Conservation (phyloP, 2,888 invertebrate genomes). For the Pomacea canaliculata region DNA sequence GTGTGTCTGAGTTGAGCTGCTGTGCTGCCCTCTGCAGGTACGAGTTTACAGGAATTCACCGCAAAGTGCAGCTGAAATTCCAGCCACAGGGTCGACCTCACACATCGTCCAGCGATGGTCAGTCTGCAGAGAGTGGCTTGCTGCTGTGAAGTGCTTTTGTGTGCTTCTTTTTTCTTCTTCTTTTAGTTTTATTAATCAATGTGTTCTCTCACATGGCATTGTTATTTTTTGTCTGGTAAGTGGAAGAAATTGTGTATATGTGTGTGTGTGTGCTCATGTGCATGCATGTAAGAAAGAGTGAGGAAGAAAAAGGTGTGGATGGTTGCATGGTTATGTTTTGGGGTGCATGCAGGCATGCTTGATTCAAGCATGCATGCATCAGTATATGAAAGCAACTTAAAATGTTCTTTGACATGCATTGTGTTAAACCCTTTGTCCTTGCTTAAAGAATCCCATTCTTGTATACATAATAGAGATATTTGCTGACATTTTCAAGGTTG, state of each 20-base stretch:
- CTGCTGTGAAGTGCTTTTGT: background rate
- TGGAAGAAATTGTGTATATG: background rate
- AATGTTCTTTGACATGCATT: no score
- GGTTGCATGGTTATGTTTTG: no score
- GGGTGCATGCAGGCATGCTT: no score
- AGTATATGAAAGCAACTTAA: no score
- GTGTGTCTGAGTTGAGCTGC: background rate
- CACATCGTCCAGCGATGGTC: slow-evolving; percentile 50
- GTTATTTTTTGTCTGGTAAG: background rate
- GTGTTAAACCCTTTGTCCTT: no score
- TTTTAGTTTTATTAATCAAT: background rate
- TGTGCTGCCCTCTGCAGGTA: slow-evolving; percentile 77
- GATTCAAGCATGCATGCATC: no score
- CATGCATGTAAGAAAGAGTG: no score
- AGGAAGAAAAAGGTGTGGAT: no score
- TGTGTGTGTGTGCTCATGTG: no score
- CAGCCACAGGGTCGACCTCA: slow-evolving; percentile 83
- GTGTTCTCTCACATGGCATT: background rate
- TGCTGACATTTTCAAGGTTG: no score
- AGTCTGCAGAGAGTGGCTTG: slow-evolving; percentile 21
- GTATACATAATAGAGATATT: no score
- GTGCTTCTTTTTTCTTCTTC: background rate
- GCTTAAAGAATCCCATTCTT: no score
- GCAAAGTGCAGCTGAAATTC: slow-evolving; percentile 99
- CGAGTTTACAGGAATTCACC: slow-evolving; percentile 98